Percentiles rank a stretch among this genome's conserved stretches.
These are phyloP conservation scores for Clarias macrocephalus DNA, from an alignment of 2,113 vertebrate species.

Conservation along the genomic window DNA sequence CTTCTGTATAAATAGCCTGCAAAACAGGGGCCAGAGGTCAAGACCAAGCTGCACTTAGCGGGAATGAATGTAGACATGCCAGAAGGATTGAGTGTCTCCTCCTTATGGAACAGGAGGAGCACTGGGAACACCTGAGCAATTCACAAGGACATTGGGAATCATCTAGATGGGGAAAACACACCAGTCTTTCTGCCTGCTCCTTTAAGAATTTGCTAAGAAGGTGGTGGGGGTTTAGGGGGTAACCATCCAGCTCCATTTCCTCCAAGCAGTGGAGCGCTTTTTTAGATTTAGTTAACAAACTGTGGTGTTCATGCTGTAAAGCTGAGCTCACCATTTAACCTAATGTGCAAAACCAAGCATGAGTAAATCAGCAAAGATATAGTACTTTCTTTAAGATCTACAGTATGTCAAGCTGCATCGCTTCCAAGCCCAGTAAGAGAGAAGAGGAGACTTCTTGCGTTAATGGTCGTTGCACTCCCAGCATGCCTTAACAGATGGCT, in stretches of 20 bases:
- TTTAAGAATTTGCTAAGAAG: slow-evolving; percentile 35
- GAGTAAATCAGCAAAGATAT: slow-evolving; percentile 8
- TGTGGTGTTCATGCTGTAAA: slow-evolving; percentile 36
- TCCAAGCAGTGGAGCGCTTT: slow-evolving; percentile 48
- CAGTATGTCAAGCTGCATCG: background rate
- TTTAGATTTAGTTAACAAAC: slow-evolving; percentile 41
- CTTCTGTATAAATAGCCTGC: slow-evolving; percentile 56
- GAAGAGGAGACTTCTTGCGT: slow-evolving; percentile 9
- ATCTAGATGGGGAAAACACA: slow-evolving; percentile 52
- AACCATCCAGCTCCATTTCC: slow-evolving; percentile 40
- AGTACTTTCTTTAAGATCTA: slow-evolving; percentile 13
- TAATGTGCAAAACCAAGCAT: background rate
- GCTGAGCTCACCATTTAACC: slow-evolving; percentile 35
- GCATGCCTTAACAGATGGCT: slow-evolving; percentile 68
- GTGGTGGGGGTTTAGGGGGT: background rate
- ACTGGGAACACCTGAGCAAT: slow-evolving; percentile 45
- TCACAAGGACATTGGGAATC: slow-evolving; percentile 40
- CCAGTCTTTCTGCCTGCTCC: slow-evolving; percentile 19
- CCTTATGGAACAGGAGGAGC: slow-evolving; percentile 18
- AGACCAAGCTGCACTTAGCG: slow-evolving; percentile 30
- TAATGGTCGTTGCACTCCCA: slow-evolving; percentile 29
- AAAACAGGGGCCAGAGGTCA: slow-evolving; percentile 52
- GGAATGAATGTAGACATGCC: slow-evolving; percentile 34
- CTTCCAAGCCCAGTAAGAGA: background rate
- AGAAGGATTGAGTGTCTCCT: slow-evolving; percentile 54